Conservation (phyloP, 2,113 vertebrate species). For the Zosterops borbonicus region DNA sequence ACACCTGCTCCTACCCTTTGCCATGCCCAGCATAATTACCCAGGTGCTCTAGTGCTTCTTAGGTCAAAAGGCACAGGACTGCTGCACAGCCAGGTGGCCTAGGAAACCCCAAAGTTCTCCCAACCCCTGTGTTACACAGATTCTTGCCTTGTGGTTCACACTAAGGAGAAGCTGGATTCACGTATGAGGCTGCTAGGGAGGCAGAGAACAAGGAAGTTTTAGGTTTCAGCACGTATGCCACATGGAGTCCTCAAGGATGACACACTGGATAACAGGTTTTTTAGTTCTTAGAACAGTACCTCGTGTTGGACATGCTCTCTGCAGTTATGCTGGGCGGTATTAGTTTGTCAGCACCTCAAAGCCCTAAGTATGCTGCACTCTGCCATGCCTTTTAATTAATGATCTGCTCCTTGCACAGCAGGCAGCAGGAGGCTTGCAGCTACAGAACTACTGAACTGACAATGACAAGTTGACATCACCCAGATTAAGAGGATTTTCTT, state of each 20-base stretch:
- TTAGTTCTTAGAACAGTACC: neutral
- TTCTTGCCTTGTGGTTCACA: neutral
- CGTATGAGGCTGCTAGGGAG: neutral
- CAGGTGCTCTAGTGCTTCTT: neutral
- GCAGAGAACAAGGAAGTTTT: neutral
- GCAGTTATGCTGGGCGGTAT: neutral
- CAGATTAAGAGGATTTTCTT: constrained; percentile 1
- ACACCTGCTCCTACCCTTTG: neutral
- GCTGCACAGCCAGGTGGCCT: neutral
- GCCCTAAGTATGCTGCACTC: neutral
- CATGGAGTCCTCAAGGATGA: neutral
- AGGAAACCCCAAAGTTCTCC: neutral
- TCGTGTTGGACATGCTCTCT: neutral
- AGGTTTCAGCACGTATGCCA: neutral
- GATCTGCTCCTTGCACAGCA: neutral
- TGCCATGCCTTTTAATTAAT: neutral
- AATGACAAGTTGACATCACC: neutral
- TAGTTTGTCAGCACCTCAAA: neutral
- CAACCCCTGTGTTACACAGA: too few relatives aligned
- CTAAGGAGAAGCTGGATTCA: neutral
- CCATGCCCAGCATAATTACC: neutral
- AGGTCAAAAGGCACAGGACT: neutral
- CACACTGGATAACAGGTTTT: neutral
- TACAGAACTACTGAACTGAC: neutral
- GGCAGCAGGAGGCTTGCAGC: neutral